A percentile compares a stretch with the other conserved stretches of the same genome.
phyloP scores from a whole-genome alignment of 2,113 vertebrate species.

The Platanista minor region DNA sequence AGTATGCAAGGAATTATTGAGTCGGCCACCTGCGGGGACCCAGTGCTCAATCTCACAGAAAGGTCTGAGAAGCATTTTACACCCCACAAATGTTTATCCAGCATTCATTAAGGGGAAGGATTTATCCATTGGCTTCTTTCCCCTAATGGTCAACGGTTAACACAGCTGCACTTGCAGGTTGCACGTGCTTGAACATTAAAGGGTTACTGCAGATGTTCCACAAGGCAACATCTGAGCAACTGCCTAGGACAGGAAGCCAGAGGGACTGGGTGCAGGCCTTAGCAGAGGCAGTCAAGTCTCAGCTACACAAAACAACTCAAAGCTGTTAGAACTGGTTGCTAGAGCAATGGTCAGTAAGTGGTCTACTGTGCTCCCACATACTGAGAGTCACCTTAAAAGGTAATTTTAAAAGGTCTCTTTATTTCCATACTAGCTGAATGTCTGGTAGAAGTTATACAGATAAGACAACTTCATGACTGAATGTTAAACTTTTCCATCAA shows the following conservation, averaged over 20 bases:
- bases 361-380: not conserved
- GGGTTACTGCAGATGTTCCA: not conserved
- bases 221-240: not conserved
- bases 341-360: not conserved
- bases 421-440: not conserved
- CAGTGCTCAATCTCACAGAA: not conserved
- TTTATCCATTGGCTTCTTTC: not conserved
- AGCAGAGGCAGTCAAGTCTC: not conserved
- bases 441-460: not conserved
- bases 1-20: not conserved
- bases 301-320: not conserved
- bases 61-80: not conserved
- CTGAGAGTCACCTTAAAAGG: not conserved
- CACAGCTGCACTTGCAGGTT: not conserved
- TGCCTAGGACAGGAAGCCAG: accelerated
- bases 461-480: not conserved
- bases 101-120: accelerated
- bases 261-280: accelerated
- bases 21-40: accelerated
- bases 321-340: not conserved
- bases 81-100: not conserved
- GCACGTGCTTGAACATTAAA: accelerated
- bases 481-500: not conserved
- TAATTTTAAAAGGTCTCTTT: not conserved
- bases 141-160: not conserved